phyloP scores from a whole-genome alignment of 2,113 vertebrate species.

The Steatornis caripensis region DNA sequence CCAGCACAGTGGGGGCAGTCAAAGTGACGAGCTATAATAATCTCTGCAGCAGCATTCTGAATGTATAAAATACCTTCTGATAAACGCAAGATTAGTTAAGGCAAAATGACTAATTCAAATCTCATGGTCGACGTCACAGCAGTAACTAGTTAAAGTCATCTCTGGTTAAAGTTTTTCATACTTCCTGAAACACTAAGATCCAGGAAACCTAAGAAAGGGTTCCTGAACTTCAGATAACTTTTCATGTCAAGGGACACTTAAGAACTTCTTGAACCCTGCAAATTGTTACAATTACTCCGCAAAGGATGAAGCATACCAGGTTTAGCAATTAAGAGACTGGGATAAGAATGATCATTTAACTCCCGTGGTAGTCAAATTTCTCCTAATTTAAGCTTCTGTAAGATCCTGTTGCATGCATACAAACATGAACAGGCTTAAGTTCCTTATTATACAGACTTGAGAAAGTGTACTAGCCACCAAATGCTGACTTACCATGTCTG shows the following conservation, averaged over 20 bases:
- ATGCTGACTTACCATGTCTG: neutral
- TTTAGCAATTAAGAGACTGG: neutral
- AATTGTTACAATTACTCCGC: neutral
- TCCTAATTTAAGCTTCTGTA: neutral
- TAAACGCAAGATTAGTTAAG: neutral
- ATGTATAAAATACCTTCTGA: neutral
- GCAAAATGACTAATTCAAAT: neutral
- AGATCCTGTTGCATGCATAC: neutral
- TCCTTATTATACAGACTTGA: neutral
- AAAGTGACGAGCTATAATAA: neutral
- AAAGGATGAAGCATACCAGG: accelerated
- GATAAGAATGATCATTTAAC: neutral
- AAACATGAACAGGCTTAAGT: neutral
- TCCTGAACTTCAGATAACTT: neutral
- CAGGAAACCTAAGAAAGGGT: neutral
- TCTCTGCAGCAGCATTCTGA: neutral
- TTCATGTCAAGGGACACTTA: neutral
- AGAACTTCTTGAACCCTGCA: neutral
- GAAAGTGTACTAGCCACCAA: neutral
- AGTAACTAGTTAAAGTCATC: neutral
- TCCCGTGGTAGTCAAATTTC: neutral
- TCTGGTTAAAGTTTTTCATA: neutral
- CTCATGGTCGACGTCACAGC: neutral
- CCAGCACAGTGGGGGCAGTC: too few species aligned
- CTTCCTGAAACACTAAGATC: neutral